Evolutionary conservation across 2,113 vertebrate species (phyloP), one percentile per base, ranked within the genome.

Genomic region (Psittacula cyanocephala): DNA sequence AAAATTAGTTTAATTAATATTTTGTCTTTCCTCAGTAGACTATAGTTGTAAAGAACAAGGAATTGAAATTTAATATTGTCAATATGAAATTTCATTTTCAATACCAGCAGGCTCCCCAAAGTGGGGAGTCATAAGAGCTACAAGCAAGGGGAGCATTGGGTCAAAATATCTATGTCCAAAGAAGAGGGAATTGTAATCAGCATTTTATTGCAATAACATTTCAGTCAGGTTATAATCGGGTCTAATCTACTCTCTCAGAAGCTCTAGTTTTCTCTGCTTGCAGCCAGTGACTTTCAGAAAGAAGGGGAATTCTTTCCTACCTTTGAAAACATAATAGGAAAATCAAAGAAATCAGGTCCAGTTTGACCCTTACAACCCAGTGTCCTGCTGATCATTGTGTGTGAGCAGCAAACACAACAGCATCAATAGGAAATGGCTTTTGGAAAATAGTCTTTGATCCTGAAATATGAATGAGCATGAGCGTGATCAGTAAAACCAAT

Each of bases 171-270:
- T 69, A 25, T n/a, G 9, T 44, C 62, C 39, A 57, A 77, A 78
- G 46, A 65, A 63, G 15, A 75, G 12, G 49, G 74, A 91, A 90
- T 91, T 86, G 77, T 88, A 89, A 93, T 90, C 92, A 67, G 31
- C 33, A 94, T 96, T 97, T 97, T 96, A 94, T 95, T 97, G 95
- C 95, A 96, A 89, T 92, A 94, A 89, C 81, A 96, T 94, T 97
- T 97, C 95, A 95, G 88, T 97, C 86, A 95, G 86, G 95, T 94
- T 97, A 94, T 96, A 97, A 98, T 96, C 77, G 39, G 84, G 76
- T 97, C 91, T 97, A 97, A 97, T 96, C 95, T 97, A 91, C 89
- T 92, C 91, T 97, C 95, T 86, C 95, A 97, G 90, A 95, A 96
- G 83, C 91, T 97, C 90, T 95, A 80, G 70, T 59, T 97, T 97